These are phyloP conservation scores for Tautogolabrus adspersus DNA, from an alignment of 2,113 vertebrate genomes.

Conservation along the genomic window DNA sequence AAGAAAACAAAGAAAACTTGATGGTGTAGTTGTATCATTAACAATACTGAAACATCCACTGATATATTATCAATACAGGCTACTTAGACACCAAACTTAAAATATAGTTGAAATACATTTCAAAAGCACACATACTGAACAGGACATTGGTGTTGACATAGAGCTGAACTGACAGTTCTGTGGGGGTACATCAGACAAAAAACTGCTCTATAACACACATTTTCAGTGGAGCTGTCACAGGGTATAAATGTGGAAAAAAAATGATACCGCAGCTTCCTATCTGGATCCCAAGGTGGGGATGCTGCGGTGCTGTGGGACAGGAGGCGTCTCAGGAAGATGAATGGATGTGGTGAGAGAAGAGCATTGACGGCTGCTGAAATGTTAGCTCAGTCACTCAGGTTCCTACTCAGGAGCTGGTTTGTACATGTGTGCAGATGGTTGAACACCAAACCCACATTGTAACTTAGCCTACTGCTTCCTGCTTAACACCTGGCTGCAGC, in stretches of 20 bases:
- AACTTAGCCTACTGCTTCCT: slow-evolving; percentile 59
- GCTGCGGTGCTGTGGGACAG: slow-evolving; percentile 44
- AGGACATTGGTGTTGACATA: too few species aligned
- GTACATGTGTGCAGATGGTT: slow-evolving; percentile 33
- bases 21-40: too few species aligned
- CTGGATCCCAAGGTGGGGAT: slow-evolving; percentile 59
- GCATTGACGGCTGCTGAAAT: slow-evolving; percentile 48
- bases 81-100: too few species aligned
- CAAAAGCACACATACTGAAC: too few species aligned
- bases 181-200: background rate
- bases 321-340: slow-evolving; percentile 59
- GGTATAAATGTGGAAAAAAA: slow-evolving; percentile 47
- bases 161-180: too few species aligned
- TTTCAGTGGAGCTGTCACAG: slow-evolving; percentile 43
- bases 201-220: slow-evolving; percentile 2
- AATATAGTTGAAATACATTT: too few species aligned
- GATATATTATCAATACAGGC: too few species aligned
- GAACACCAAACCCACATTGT: slow-evolving; percentile 57
- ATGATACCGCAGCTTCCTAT: slow-evolving; percentile 54
- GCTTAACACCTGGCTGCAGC: slow-evolving; percentile 64
- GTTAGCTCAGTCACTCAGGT: slow-evolving; percentile 49
- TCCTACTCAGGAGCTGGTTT: slow-evolving; percentile 12
- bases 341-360: slow-evolving; percentile 66
- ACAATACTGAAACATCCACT: too few species aligned
- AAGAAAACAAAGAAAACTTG: too few species aligned